Evolutionary conservation across 2,888 invertebrate genomes (phyloP).

Genomic region (Flexamia atlantica): DNA sequence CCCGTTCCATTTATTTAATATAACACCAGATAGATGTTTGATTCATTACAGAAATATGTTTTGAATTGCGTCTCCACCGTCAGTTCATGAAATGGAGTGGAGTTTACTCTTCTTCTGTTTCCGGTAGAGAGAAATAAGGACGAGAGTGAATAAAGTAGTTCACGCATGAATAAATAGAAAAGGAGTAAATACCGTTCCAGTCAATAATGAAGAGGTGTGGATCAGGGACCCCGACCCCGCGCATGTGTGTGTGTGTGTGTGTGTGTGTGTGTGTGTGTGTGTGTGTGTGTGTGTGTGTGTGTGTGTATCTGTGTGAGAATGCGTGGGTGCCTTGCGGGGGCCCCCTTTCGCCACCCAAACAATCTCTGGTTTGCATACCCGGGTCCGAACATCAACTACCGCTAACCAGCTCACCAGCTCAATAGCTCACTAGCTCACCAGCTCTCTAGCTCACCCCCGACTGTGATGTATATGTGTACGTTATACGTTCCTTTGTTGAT

Average conservation of each 20-base stretch:
- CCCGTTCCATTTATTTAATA: no score
- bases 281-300: no score
- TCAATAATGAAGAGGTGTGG: background rate
- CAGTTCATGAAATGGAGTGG: no score
- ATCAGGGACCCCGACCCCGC: background rate
- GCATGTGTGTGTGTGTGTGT: background rate
- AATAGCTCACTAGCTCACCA: background rate
- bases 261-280: constrained; percentile 23
- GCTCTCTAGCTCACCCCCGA: background rate
- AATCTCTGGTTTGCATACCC: constrained; percentile 4
- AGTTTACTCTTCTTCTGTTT: no score
- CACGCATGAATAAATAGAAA: no score
- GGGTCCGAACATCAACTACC: constrained; percentile 2
- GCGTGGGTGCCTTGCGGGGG: background rate
- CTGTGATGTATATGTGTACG: background rate
- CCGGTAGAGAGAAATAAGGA: no score
- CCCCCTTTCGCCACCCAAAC: constrained; percentile 6
- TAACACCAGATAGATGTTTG: no score
- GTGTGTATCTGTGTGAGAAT: background rate
- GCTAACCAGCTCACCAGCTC: background rate
- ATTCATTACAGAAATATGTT: no score
- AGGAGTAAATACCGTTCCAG: background rate
- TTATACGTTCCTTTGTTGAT: background rate
- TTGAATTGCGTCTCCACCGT: no score
- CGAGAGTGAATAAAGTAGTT: no score